phyloP scores from a whole-genome alignment of 2,888 invertebrate species.

The Erebia ligea region DNA sequence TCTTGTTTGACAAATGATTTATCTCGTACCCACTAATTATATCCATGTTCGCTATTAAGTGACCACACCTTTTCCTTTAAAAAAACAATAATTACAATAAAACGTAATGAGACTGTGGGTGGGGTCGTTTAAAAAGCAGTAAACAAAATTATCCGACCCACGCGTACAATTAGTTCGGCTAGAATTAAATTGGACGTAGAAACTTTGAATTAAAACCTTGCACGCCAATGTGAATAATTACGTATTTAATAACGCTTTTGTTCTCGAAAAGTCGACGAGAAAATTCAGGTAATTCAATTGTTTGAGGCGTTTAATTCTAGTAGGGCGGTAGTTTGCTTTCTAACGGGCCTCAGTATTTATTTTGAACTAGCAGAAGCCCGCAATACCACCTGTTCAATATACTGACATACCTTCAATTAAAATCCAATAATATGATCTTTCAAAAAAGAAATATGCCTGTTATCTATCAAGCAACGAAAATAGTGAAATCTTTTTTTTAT shows the following conservation, averaged over 20 bases:
- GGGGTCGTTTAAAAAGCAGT: conserved; percentile 80
- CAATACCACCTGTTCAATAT: background rate
- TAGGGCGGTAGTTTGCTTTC: conserved; percentile 65
- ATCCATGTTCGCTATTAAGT: conserved; percentile 29
- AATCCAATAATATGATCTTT: too few relatives aligned
- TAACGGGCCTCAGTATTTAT: conserved; percentile 31
- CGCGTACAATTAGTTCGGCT: conserved; percentile 80
- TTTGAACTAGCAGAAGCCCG: background rate
- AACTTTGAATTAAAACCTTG: conserved; percentile 70
- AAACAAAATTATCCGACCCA: conserved; percentile 82
- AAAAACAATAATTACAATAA: conserved; percentile 45
- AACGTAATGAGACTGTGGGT: conserved; percentile 66
- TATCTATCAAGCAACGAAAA: too few relatives aligned
- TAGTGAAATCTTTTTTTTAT: too few relatives aligned
- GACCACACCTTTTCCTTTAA: conserved; percentile 44
- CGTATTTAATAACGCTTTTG: conserved; percentile 84
- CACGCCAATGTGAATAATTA: conserved; percentile 82
- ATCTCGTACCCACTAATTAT: conserved; percentile 26
- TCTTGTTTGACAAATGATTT: conserved; percentile 22
- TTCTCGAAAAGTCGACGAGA: conserved; percentile 76
- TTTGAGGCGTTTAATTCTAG: conserved; percentile 78
- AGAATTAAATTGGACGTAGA: conserved; percentile 78
- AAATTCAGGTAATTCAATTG: conserved; percentile 83
- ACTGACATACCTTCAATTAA: too few relatives aligned
- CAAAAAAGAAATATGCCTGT: too few relatives aligned